phyloP scores from a whole-genome alignment of 2,888 invertebrate species.

The Hoplodrina blanda region DNA sequence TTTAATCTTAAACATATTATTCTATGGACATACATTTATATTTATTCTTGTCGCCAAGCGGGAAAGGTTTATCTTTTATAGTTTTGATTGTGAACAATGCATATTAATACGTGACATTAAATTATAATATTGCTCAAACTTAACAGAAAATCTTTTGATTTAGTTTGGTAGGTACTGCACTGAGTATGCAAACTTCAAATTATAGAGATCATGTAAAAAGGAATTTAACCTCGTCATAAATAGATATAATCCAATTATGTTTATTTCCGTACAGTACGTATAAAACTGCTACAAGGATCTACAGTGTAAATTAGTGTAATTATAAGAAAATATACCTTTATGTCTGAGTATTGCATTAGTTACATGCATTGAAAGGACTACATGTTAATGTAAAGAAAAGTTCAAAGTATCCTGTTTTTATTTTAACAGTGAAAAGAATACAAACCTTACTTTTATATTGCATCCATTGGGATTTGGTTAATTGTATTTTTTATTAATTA shows the following conservation, averaged over 20 bases:
- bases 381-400: slow-evolving; percentile 11
- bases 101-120: slow-evolving; percentile 2
- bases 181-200: slow-evolving; percentile 2
- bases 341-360: not conserved
- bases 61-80: slow-evolving; percentile 24
- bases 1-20: slow-evolving; percentile 43
- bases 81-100: slow-evolving; percentile 20
- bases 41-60: slow-evolving; percentile 42
- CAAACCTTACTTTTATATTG: slow-evolving; percentile 23
- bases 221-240: not conserved
- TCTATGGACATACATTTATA: slow-evolving; percentile 52
- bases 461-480: slow-evolving; percentile 19
- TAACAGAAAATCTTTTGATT: slow-evolving; percentile 13
- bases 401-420: slow-evolving; percentile 33
- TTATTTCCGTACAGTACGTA: not conserved
- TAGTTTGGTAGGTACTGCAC: slow-evolving; percentile 21
- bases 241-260: not conserved
- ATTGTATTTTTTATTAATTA: slow-evolving; percentile 16
- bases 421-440: slow-evolving; percentile 39
- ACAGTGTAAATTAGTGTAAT: not conserved
- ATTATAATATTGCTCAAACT: slow-evolving; percentile 9
- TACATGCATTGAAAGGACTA: slow-evolving; percentile 4
- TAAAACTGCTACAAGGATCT: not conserved
- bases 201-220: slow-evolving; percentile 10
- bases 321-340: not conserved